phyloP scores from a whole-genome alignment of 2,888 invertebrate species.

The Salpingus planirostris region DNA sequence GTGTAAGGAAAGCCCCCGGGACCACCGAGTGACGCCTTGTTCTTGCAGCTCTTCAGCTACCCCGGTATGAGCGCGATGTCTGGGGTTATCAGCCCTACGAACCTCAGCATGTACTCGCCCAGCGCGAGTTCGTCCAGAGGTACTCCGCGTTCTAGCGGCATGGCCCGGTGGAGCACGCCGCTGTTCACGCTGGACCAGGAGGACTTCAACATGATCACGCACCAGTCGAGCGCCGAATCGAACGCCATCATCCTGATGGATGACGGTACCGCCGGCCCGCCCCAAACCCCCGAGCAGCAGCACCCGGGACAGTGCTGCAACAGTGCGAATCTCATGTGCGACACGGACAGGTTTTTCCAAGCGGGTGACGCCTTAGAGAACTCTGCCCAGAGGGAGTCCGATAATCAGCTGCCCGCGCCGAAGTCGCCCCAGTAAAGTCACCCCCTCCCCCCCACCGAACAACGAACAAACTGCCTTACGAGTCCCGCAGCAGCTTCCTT shows the following conservation, averaged over 20 bases:
- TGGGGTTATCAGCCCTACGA: slow-evolving; percentile 82
- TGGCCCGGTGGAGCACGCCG: slow-evolving; percentile 73
- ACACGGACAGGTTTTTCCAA: slow-evolving; percentile 56
- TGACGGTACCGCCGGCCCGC: slow-evolving; percentile 48
- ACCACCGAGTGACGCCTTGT: slow-evolving; percentile 19
- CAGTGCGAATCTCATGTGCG: slow-evolving; percentile 39
- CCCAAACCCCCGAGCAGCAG: slow-evolving; percentile 26
- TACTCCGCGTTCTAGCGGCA: slow-evolving; percentile 51
- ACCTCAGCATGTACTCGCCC: slow-evolving; percentile 75
- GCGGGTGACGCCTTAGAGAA: slow-evolving; percentile 50
- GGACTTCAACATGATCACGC: slow-evolving; percentile 90
- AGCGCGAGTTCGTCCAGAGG: slow-evolving; percentile 61
- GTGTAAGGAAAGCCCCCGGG: slow-evolving; percentile 31
- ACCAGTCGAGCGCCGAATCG: slow-evolving; percentile 50
- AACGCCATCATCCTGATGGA: slow-evolving; percentile 70
- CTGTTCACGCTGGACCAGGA: slow-evolving; percentile 83
- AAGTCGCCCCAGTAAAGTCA: slow-evolving; percentile 39
- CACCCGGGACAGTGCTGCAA: slow-evolving; percentile 37
- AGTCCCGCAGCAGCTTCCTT: slow-evolving; percentile 38
- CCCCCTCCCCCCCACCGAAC: no score
- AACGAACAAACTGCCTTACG: no score
- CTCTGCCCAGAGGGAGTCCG: slow-evolving; percentile 28
- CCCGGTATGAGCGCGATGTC: slow-evolving; percentile 79
- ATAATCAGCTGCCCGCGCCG: slow-evolving; percentile 31
- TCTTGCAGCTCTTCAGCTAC: slow-evolving; percentile 81